A percentile compares a stretch with the other conserved stretches of the same genome.
Evolutionary conservation across 64 coral and sea anemone genomes (phyloP).

Genomic region (Porites lutea): DNA sequence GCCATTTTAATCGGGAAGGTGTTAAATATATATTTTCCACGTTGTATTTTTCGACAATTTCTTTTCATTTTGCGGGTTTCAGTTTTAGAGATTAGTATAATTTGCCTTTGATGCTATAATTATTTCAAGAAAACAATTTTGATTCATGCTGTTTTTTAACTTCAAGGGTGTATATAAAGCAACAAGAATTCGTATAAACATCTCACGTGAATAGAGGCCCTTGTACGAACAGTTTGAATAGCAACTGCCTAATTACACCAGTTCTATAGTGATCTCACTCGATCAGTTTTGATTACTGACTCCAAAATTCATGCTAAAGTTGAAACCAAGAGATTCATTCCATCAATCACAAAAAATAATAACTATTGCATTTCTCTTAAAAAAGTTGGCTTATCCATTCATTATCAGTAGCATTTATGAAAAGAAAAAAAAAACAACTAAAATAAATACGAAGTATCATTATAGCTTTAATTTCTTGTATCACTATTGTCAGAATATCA

Average conservation of each 20-base stretch:
- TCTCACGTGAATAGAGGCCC: not conserved
- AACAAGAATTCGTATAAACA: not conserved
- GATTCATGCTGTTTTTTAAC: not conserved
- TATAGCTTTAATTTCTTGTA: too few species aligned
- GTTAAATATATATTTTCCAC: not conserved
- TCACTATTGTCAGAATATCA: too few species aligned
- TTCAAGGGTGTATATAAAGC: not conserved
- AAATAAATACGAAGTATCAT: not conserved
- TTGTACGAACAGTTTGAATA: too few species aligned
- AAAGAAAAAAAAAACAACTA: too few species aligned
- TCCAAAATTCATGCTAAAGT: not conserved
- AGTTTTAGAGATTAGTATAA: too few species aligned
- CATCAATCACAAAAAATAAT: not conserved
- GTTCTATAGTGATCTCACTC: too few species aligned
- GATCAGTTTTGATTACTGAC: too few species aligned
- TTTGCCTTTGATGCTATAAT: too few species aligned
- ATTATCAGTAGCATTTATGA: not conserved
- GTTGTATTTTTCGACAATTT: not conserved
- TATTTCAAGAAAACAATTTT: not conserved
- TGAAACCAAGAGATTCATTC: not conserved
- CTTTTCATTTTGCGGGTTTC: too few species aligned
- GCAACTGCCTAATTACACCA: too few species aligned
- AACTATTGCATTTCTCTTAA: not conserved
- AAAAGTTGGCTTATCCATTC: too few species aligned
- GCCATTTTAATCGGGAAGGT: not conserved